Percentiles rank a stretch among this genome's conserved stretches.
Evolutionary conservation across 2,797 vertebrate genomes (phyloP).

Genomic region (Amblyraja radiata): DNA sequence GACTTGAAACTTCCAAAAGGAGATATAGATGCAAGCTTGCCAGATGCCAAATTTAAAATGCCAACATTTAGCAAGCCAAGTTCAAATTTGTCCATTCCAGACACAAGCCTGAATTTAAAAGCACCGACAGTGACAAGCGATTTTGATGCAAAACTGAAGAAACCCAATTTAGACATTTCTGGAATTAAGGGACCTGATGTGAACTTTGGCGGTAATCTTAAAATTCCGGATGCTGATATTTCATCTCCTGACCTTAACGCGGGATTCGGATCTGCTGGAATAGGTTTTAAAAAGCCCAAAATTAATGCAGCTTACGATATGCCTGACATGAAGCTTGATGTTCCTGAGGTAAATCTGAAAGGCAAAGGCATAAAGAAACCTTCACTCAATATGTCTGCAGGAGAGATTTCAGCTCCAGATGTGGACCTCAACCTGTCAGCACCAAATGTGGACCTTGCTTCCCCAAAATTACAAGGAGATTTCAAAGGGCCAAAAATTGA

Average conservation of each 20-base stretch:
- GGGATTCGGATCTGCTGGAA: background rate
- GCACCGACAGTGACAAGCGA: constrained; percentile 40
- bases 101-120: background rate
- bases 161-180: constrained; percentile 41
- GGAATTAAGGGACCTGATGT: constrained; percentile 11
- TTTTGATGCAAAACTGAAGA: constrained; percentile 39
- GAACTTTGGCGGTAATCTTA: constrained; percentile 46
- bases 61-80: background rate
- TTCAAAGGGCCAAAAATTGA: constrained; percentile 2
- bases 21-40: background rate
- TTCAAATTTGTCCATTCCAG: background rate
- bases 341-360: constrained; percentile 37
- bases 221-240: constrained; percentile 45
- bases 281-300: background rate
- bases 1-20: background rate
- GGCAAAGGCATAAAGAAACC: constrained; percentile 6
- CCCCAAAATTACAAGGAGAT: constrained; percentile 6
- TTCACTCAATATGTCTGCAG: background rate
- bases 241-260: constrained; percentile 40
- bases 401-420: background rate
- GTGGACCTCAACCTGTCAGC: background rate
- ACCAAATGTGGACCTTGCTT: background rate
- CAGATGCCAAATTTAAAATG: constrained; percentile 44
- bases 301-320: background rate
- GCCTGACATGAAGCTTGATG: constrained; percentile 31